phyloP scores from a whole-genome alignment of 2,888 invertebrate genomes.

The Torymus texanus region DNA sequence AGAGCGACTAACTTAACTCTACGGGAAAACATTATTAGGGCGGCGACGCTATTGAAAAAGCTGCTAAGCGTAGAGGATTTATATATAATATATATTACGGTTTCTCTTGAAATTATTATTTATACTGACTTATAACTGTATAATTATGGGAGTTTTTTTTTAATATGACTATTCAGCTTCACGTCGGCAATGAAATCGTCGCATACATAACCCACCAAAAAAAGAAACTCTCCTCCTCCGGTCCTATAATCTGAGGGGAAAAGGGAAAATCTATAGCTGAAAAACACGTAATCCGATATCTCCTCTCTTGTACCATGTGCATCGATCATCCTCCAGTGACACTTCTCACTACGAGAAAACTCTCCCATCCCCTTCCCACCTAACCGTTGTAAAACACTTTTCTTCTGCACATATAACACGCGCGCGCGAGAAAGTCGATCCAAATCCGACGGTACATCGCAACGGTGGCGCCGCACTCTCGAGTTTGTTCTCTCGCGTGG shows the following conservation, averaged over 20 bases:
- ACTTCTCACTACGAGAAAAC: constrained; percentile 47
- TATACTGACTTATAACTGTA: no score
- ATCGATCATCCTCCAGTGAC: constrained; percentile 55
- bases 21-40: constrained; percentile 3
- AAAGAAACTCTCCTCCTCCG: no score
- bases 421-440: constrained; percentile 50
- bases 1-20: constrained; percentile 25
- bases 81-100: no score
- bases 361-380: constrained; percentile 20
- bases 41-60: no score
- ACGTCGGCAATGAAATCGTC: no score
- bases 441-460: constrained; percentile 26
- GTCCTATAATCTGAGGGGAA: no score
- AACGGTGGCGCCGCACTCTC: not conserved
- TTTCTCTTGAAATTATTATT: no score
- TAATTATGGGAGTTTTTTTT: no score
- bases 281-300: constrained; percentile 47
- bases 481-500: not conserved
- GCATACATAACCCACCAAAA: no score
- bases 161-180: no score
- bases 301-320: constrained; percentile 10
- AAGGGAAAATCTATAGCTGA: not conserved
- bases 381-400: constrained; percentile 40
- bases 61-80: no score
- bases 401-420: not conserved